Evolutionary conservation across 1,140 invertebrate genomes (phyloP).

Genomic region (Brachystomella parvula): DNA sequence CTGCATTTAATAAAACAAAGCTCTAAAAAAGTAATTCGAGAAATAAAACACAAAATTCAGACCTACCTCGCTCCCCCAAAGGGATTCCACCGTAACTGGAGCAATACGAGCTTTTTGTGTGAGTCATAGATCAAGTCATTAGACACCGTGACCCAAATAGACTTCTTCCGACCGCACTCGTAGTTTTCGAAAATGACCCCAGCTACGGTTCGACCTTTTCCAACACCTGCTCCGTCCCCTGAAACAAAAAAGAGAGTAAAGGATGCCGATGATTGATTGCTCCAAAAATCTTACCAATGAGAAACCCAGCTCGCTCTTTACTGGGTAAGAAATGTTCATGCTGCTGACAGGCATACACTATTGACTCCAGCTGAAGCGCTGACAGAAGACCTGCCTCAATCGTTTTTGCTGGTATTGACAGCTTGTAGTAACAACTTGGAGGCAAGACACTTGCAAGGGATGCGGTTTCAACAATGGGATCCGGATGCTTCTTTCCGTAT

Average conservation of each 20-base stretch:
- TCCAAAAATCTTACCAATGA: constrained; percentile 60
- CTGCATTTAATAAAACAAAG: constrained; percentile 2
- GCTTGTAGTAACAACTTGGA: constrained; percentile 83
- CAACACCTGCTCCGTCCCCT: constrained; percentile 98
- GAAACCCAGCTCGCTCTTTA: constrained; percentile 85
- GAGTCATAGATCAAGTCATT: constrained; percentile 98
- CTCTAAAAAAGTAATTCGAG: no score
- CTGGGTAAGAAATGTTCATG: constrained; percentile 87
- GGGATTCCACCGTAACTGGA: no score
- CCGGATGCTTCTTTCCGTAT: constrained; percentile 91
- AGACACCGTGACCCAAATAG: constrained; percentile 96
- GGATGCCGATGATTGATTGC: background rate
- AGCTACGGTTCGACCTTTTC: constrained; percentile 96
- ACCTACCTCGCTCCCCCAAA: no score
- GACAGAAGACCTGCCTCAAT: constrained; percentile 81
- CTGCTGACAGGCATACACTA: constrained; percentile 92
- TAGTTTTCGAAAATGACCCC: constrained; percentile 99
- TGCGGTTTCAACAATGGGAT: constrained; percentile 98
- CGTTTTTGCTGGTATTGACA: constrained; percentile 75
- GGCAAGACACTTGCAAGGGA: constrained; percentile 93
- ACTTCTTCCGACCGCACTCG: constrained; percentile 79
- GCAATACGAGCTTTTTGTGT: no score
- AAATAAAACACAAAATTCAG: no score
- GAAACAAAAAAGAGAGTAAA: constrained; percentile 6
- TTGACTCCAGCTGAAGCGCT: constrained; percentile 91